Base-by-base conservation (phyloP, 2,888 invertebrate species). In the Camponotus fellah region DNA sequence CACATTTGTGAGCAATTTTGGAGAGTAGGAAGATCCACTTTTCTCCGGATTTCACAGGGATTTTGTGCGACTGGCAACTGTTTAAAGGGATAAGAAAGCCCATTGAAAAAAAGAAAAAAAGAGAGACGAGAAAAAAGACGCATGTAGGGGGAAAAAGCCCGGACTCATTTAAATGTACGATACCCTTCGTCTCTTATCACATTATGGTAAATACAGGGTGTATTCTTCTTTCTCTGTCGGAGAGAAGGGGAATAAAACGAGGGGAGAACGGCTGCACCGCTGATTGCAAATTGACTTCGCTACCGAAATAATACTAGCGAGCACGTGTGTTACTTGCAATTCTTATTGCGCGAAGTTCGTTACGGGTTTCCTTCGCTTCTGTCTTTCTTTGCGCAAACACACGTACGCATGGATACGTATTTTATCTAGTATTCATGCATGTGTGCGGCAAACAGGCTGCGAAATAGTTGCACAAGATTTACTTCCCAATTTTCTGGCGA, bases 201-300 rank as follows among this genome's bases (percentile, higher is more conserved):
- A 93, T 93, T 93, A 93, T 93, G 92, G 91, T 93, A 93, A 93
- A 93, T 92, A 92, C 93, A 87, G 86, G 86, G 84, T 87, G 79
- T 88, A 87, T 85, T 85, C 85, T 85, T 88, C 79, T 80, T 80
- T 80, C 72, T 85, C 77, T 82, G 76, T 40, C 74, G 84, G 32
- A 26, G 12, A 26, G 12, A 26, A 2, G 1, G 53, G 37, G 32
- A 46, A 26, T 21, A 49, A 40, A 49, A 85, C 80, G 88, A 86
- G 87, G 82, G 79, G 83, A 83, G 74, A 87, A 88, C 90, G 90
- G 89, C 89, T 84, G 88, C 87, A 81, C 86, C 89, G 90, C 90
- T 93, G 92, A 93, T 93, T 93, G 92, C 93, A 93, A 94, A 93
- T 93, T 93, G 93, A 93, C 92, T 93, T 91, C 89, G 87, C 90